Percentiles rank a stretch among this genome's conserved stretches.
Conservation (phyloP, 2,797 vertebrate species). For the Microctenopoma lineatum region DNA sequence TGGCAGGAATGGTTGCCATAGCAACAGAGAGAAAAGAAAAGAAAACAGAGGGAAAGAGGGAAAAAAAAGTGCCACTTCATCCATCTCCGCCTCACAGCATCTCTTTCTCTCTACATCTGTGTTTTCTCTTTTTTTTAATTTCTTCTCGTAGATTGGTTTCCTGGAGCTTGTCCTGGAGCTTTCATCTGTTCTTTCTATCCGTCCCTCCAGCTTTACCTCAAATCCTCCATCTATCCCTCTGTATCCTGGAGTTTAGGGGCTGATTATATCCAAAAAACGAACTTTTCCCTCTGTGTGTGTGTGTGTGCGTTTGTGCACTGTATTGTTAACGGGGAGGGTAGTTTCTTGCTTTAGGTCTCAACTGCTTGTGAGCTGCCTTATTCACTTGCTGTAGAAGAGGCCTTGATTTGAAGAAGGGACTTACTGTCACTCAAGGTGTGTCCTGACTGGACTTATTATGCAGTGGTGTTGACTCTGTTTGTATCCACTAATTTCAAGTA, state of each 20-base stretch:
- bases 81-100: constrained; percentile 21
- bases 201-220: constrained; percentile 40
- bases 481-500: background rate
- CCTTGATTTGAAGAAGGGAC: constrained; percentile 40
- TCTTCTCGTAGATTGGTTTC: constrained; percentile 32
- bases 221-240: constrained; percentile 55
- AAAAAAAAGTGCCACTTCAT: constrained; percentile 25
- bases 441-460: constrained; percentile 13
- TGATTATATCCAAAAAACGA: constrained; percentile 57
- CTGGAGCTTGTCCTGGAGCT: constrained; percentile 51
- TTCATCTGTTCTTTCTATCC: constrained; percentile 42
- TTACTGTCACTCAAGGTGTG: constrained; percentile 30
- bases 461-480: background rate
- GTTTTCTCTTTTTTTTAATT: background rate
- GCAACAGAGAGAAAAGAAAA: constrained; percentile 75
- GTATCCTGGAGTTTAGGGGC: constrained; percentile 53
- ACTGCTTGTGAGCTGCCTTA: constrained; percentile 57
- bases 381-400: constrained; percentile 46
- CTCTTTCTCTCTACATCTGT: constrained; percentile 30
- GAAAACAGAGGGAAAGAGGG: constrained; percentile 5
- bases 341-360: constrained; percentile 42
- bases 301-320: constrained; percentile 6
- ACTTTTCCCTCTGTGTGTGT: constrained; percentile 4
- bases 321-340: constrained; percentile 31
- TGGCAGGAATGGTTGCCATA: constrained; percentile 77